Percentiles rank a stretch among this genome's conserved stretches.
Conservation (phyloP, 2,888 invertebrate species). For the Andrena praecox region DNA sequence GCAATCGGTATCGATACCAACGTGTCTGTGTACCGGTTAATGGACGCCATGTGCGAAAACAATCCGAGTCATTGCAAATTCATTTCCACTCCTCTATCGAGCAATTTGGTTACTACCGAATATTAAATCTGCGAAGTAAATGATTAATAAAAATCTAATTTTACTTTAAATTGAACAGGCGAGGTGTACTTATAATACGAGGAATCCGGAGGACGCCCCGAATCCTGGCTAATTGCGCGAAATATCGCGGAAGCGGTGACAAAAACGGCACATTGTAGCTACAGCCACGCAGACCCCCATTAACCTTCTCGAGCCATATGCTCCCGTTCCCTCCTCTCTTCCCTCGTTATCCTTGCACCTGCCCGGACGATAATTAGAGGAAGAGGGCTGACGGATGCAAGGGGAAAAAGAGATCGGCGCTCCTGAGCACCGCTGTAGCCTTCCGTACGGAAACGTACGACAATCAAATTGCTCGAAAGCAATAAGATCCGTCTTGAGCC, state of each 20-base stretch:
- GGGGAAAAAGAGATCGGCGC: not conserved
- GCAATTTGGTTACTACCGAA: too few relatives aligned
- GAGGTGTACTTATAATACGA: too few relatives aligned
- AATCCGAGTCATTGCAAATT: not conserved
- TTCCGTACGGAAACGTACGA: slow-evolving; percentile 26
- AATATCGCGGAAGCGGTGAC: too few relatives aligned
- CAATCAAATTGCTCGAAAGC: slow-evolving; percentile 40
- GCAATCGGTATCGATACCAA: slow-evolving; percentile 17
- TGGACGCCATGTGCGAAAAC: slow-evolving; percentile 10
- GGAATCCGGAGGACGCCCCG: too few relatives aligned
- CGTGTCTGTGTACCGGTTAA: slow-evolving; percentile 2
- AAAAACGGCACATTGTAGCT: not conserved
- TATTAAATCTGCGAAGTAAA: too few relatives aligned
- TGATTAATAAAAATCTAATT: too few relatives aligned
- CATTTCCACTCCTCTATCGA: too few relatives aligned
- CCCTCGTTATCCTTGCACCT: slow-evolving; percentile 28
- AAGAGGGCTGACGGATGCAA: not conserved
- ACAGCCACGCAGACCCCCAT: not conserved
- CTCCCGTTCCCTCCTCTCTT: not conserved
- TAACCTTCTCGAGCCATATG: slow-evolving; percentile 17
- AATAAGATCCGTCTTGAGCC: slow-evolving; percentile 33
- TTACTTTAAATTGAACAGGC: too few relatives aligned
- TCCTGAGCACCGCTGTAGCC: not conserved
- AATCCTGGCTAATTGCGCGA: too few relatives aligned
- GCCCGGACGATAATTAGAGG: slow-evolving; percentile 33